Evolutionary conservation across 2,113 vertebrate genomes (phyloP).

Genomic region (Gracilinanus agilis): DNA sequence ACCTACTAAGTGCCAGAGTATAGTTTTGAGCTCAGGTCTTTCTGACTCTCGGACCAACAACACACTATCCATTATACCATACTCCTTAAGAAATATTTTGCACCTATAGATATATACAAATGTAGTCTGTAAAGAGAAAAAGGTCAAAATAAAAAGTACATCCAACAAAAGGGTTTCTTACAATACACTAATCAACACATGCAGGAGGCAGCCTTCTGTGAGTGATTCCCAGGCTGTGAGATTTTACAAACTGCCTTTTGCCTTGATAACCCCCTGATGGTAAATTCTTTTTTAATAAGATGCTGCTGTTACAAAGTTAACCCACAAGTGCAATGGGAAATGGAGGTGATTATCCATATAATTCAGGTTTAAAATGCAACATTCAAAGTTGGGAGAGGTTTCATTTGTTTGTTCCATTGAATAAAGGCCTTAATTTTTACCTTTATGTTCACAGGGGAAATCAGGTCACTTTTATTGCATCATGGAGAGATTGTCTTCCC

Average conservation of each 20-base stretch:
- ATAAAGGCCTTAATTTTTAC: background rate
- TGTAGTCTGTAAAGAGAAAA: background rate
- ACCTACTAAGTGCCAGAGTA: background rate
- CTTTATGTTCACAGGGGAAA: background rate
- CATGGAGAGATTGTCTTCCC: background rate
- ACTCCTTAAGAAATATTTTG: background rate
- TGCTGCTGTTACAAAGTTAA: background rate
- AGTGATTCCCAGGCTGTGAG: background rate
- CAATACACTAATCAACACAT: background rate
- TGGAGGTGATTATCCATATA: no score
- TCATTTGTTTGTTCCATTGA: background rate
- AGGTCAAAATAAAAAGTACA: background rate
- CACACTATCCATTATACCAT: background rate
- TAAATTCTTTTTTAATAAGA: background rate
- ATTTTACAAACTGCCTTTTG: background rate
- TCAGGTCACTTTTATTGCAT: background rate
- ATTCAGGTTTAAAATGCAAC: background rate
- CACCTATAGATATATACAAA: background rate
- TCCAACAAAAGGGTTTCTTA: rapidly evolving
- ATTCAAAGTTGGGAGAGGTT: background rate
- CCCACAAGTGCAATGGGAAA: background rate
- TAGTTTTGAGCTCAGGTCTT: background rate
- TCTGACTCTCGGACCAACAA: background rate
- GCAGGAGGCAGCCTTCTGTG: rapidly evolving
- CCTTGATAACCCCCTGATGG: background rate